phyloP scores from a whole-genome alignment of 2,797 vertebrate species.

The Aphelocoma californica region DNA sequence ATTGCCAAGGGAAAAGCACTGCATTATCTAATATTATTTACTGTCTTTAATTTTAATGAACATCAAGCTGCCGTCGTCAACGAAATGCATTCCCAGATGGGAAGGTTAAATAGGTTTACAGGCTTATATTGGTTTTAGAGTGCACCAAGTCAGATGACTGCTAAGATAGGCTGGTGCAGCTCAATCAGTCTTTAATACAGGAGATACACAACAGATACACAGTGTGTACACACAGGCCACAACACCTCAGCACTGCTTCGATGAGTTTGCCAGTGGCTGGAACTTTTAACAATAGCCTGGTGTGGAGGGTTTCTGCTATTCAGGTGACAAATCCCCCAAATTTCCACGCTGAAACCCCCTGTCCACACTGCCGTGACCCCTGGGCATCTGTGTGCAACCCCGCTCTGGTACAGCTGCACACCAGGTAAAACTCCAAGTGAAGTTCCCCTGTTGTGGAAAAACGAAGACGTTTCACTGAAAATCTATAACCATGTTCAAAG shows the following conservation, averaged over 20 bases:
- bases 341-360: neutral
- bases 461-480: neutral
- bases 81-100: neutral
- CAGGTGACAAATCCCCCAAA: neutral
- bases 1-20: neutral
- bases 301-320: neutral
- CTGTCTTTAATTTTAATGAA: slow-evolving; percentile 43
- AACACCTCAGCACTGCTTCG: neutral
- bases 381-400: neutral
- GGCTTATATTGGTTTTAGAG: slow-evolving; percentile 32
- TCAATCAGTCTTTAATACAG: neutral
- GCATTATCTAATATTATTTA: neutral
- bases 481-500: neutral
- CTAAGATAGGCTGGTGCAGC: neutral
- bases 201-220: neutral
- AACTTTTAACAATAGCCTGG: neutral
- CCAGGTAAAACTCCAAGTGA: neutral
- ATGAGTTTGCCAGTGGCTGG: neutral
- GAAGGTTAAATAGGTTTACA: slow-evolving; percentile 17
- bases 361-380: neutral
- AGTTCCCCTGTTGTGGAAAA: neutral
- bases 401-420: neutral
- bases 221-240: neutral
- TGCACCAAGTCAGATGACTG: neutral
- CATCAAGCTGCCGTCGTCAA: neutral